Evolutionary conservation across 1,140 invertebrate genomes (phyloP), one percentile per base, ranked within the genome.

Genomic region (Rhyacophila brunnea): DNA sequence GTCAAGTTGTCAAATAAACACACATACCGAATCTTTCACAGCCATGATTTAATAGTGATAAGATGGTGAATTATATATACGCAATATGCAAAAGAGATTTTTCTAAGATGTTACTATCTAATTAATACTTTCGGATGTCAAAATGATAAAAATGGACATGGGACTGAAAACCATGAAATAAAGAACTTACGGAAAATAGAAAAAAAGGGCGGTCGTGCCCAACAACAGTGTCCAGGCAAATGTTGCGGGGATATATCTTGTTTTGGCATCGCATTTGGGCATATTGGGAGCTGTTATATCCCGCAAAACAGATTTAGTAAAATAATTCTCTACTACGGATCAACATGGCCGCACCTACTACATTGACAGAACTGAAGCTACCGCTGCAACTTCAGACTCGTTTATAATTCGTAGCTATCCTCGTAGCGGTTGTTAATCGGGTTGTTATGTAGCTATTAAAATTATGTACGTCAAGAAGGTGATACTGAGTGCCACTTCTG

Each of bases 201-300:
- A 98, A 85, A 98, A 98, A 65, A 95, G 83, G 68, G 87, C 87
- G 65, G 95, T 96, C 63, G 93, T 92, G 69, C 86, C 86, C 68
- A 98, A 80, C 65, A 98, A 83, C 69, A 98, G 81, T 61, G 87
- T 87, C 96, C 96, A 99, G 71, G 96, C 95, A 81, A 96, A 92
- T 71, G 91, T 91, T 71, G 95, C 95, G 76, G 96, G 96, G 81
- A 97, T 88, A 81, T 92, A 94, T 82, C 90, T 90, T 72, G 91
- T 93, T 79, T 90, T 92, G 71, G 91, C 87, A 83, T 92, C 90
- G 84, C 91, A 93, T 90, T 90, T 90, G 83, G 90, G 89, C 91
- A 93, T 93, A 54, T 54, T 54, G 58, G 58, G 58, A 52, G 74
- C 74, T 75, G 74, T 72, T 72, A 72, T 71, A 75, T 76, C 71